A percentile compares a stretch with the other conserved stretches of the same genome.
These are phyloP conservation scores for Cheilosia vernalis DNA, from an alignment of 2,888 invertebrate genomes.

Conservation along the genomic window DNA sequence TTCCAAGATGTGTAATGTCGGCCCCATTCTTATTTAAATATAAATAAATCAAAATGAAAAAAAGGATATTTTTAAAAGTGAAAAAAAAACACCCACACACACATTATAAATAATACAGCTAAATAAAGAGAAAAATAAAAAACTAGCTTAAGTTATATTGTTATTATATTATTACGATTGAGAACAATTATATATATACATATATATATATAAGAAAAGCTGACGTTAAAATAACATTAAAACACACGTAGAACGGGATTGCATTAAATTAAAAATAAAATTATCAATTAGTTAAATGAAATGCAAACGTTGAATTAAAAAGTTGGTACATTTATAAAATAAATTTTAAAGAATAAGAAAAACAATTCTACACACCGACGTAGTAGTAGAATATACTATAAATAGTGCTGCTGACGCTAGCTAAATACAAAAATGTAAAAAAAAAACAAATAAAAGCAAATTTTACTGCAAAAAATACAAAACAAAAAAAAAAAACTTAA, in stretches of 20 bases:
- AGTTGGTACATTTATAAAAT: constrained; percentile 68
- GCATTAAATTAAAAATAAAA: constrained; percentile 55
- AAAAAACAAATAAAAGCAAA: constrained; percentile 42
- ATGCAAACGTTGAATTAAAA: constrained; percentile 44
- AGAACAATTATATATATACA: constrained; percentile 80
- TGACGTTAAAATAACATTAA: constrained; percentile 70
- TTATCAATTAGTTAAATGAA: constrained; percentile 69
- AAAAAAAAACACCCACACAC: constrained; percentile 40
- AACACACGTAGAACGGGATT: constrained; percentile 64
- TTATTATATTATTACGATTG: constrained; percentile 75
- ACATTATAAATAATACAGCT: constrained; percentile 65
- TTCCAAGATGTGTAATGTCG: constrained; percentile 89
- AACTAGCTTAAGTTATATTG: constrained; percentile 73
- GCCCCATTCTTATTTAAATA: constrained; percentile 76
- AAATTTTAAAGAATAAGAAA: constrained; percentile 40
- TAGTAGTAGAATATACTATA: constrained; percentile 50
- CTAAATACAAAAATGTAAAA: constrained; percentile 37
- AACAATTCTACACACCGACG: constrained; percentile 54
- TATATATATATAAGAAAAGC: constrained; percentile 50
- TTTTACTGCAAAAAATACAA: constrained; percentile 66
- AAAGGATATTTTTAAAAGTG: constrained; percentile 67
- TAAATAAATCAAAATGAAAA: constrained; percentile 70
- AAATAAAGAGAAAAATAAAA: constrained; percentile 62
- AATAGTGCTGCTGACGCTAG: constrained; percentile 69
- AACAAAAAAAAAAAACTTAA: constrained; percentile 59